Evolutionary conservation across 2,797 vertebrate species (phyloP).

Genomic region (Bovichtus variegatus): DNA sequence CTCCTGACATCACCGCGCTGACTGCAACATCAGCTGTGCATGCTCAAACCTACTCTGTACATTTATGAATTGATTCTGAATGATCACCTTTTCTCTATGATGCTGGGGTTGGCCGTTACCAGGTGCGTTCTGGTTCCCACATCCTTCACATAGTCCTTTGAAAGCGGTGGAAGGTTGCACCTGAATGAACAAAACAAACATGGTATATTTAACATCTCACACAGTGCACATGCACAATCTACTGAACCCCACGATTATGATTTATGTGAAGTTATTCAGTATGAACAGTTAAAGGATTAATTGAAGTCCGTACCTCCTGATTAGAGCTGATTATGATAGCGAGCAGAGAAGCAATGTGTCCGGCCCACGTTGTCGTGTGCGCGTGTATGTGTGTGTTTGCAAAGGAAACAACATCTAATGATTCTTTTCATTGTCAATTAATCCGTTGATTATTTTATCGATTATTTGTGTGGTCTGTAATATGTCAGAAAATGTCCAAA

Average conservation of each 20-base stretch:
- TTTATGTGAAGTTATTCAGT: neutral
- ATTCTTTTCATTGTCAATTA: no score
- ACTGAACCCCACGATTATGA: neutral
- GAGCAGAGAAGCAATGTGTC: neutral
- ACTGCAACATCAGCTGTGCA: neutral
- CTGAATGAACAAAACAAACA: slow-evolving; percentile 73
- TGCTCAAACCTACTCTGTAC: neutral
- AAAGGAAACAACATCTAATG: neutral
- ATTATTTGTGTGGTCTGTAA: no score
- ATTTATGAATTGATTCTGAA: neutral
- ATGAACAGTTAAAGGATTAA: neutral
- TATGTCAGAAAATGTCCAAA: no score
- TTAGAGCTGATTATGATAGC: neutral
- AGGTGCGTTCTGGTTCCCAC: slow-evolving; percentile 93
- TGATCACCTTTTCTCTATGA: slow-evolving; percentile 94
- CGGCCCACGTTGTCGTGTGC: neutral
- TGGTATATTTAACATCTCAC: neutral
- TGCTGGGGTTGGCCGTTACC: slow-evolving; percentile 98
- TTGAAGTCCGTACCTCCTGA: neutral
- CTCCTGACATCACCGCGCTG: neutral
- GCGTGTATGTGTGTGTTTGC: neutral
- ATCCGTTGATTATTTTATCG: no score
- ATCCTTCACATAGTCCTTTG: slow-evolving; percentile 90
- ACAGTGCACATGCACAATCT: neutral
- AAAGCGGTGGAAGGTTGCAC: slow-evolving; percentile 96